Percentiles rank a stretch among this genome's conserved stretches.
Conservation (phyloP, 1,140 invertebrate species). For the Drosophila sechellia region DNA sequence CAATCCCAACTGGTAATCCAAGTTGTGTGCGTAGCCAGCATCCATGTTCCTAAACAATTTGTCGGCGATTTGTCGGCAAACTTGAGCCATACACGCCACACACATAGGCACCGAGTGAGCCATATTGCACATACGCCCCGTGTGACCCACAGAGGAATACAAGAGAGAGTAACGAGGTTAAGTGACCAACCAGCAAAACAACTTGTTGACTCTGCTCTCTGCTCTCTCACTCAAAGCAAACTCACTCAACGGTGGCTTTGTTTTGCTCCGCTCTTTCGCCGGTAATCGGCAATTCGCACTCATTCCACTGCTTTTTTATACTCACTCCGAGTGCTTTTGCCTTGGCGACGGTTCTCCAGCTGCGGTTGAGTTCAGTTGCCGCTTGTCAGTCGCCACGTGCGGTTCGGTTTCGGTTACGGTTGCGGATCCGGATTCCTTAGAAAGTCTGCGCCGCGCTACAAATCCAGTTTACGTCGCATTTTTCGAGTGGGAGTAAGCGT, state of each 20-base stretch:
- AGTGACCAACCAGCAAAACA: conserved; percentile 40
- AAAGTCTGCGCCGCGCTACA: conserved; percentile 18
- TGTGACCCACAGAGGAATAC: conserved; percentile 34
- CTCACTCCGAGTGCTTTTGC: conserved; percentile 35
- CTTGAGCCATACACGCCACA: neutral
- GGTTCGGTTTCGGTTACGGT: conserved; percentile 50
- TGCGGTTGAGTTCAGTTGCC: conserved; percentile 64
- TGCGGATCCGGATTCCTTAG: neutral
- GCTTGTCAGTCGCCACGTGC: conserved; percentile 73
- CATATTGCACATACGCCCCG: conserved; percentile 43
- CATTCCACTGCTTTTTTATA: conserved; percentile 37
- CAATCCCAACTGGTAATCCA: conserved; percentile 58
- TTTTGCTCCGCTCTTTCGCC: conserved; percentile 74
- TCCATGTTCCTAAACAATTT: conserved; percentile 63
- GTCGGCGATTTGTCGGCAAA: conserved; percentile 56
- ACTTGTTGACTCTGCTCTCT: conserved; percentile 51
- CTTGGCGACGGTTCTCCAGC: conserved; percentile 54
- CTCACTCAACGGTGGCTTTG: conserved; percentile 35
- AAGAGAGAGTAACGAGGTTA: conserved; percentile 21
- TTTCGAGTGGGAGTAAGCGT: conserved; percentile 37
- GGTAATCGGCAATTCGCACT: conserved; percentile 46
- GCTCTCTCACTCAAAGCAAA: neutral
- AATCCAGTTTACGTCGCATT: conserved; percentile 46
- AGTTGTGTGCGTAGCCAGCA: conserved; percentile 46
- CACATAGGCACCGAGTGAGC: conserved; percentile 4